These are phyloP conservation scores for Pitta sordida DNA, from an alignment of 2,113 vertebrate species.

Conservation along the genomic window DNA sequence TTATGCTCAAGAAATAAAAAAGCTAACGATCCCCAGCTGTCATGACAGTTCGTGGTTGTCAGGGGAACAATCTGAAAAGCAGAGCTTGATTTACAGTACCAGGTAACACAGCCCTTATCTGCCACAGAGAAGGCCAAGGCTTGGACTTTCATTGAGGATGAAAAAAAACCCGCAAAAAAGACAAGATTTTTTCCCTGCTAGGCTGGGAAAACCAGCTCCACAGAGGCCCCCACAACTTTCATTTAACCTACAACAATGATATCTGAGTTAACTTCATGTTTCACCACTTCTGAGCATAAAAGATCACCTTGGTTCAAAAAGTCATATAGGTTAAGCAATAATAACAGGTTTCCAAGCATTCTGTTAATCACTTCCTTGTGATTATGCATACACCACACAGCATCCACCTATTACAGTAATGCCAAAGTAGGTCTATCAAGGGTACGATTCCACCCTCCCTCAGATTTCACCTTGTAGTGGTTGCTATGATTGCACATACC, in stretches of 20 bases:
- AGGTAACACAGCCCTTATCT: background rate
- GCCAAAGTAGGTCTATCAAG: background rate
- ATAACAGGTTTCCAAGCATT: slow-evolving; percentile 10
- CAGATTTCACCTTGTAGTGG: background rate
- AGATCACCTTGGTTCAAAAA: background rate
- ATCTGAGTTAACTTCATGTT: background rate
- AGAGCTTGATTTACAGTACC: background rate
- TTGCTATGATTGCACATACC: slow-evolving; percentile 23
- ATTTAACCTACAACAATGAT: background rate
- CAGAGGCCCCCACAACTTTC: background rate
- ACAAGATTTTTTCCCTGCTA: background rate
- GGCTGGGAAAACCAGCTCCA: background rate
- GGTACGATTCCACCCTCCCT: background rate
- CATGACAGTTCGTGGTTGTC: background rate
- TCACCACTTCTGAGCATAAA: background rate
- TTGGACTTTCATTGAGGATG: background rate
- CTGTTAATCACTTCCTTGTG: slow-evolving; percentile 20
- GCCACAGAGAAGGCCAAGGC: background rate
- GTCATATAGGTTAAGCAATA: background rate
- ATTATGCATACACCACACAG: background rate
- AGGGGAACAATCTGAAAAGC: slow-evolving; percentile 11
- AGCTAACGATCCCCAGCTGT: background rate
- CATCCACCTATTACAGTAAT: background rate
- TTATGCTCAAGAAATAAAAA: background rate
- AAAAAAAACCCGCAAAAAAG: background rate